Percentiles rank a stretch among this genome's conserved stretches.
Conservation (phyloP, 2,797 vertebrate genomes). For the Tapera naevia region DNA sequence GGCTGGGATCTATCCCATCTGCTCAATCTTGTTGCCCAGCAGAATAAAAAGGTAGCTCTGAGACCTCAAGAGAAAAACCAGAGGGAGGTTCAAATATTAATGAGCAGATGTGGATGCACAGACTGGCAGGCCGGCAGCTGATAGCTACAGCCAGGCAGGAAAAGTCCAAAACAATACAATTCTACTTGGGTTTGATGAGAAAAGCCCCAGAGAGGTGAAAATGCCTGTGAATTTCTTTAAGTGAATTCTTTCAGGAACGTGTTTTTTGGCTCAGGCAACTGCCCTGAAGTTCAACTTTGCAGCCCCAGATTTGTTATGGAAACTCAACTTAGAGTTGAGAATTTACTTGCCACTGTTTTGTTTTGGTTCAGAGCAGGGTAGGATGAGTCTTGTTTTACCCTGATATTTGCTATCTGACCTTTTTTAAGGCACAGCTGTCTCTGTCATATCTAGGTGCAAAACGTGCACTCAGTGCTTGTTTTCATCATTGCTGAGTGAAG, state of each 20-base stretch:
- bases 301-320: background rate
- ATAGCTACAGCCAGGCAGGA: background rate
- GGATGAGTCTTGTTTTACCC: background rate
- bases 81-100: background rate
- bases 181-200: background rate
- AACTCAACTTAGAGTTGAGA: background rate
- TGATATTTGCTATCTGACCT: background rate
- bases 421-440: background rate
- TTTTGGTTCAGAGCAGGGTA: background rate
- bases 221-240: background rate
- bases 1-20: background rate
- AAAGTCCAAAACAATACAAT: background rate
- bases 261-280: background rate
- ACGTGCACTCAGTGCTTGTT: background rate
- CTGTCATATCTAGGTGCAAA: background rate
- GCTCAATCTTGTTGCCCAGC: background rate
- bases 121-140: background rate
- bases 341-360: background rate
- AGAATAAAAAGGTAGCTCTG: background rate
- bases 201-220: background rate
- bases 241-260: background rate
- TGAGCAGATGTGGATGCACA: background rate
- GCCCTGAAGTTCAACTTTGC: background rate
- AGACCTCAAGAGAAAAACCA: background rate
- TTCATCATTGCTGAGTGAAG: constrained; percentile 13